phyloP scores from a whole-genome alignment of 2,797 vertebrate genomes.

The Gobio occitaniae region DNA sequence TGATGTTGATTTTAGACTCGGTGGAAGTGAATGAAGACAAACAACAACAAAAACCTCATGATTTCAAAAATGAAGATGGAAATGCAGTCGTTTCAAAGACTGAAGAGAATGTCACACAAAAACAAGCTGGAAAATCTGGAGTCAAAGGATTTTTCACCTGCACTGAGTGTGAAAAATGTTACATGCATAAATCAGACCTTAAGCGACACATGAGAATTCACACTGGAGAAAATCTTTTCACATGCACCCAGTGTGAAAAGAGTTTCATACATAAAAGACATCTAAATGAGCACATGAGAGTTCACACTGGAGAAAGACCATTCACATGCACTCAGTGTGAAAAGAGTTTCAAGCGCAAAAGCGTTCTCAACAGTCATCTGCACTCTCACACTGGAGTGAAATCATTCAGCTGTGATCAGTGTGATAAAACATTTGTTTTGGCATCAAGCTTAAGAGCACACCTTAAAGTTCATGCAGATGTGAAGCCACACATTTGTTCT shows the following conservation, averaged over 20 bases:
- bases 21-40: neutral
- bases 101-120: neutral
- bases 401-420: constrained; percentile 3
- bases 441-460: neutral
- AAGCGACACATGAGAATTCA: neutral
- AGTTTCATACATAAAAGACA: neutral
- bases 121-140: neutral
- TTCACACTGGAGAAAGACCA: constrained; percentile 13
- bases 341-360: neutral
- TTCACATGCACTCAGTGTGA: constrained; percentile 12
- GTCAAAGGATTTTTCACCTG: neutral
- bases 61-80: neutral
- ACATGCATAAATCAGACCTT: neutral
- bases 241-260: neutral
- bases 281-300: neutral
- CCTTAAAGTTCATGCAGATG: neutral
- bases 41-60: neutral
- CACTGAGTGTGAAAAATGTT: neutral
- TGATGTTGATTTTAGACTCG: neutral
- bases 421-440: neutral
- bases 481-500: neutral
- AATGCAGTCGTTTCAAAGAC: neutral
- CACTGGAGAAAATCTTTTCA: neutral
- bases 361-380: neutral
- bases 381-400: neutral